phyloP scores from a whole-genome alignment of 2,113 vertebrate genomes.

The Misgurnus anguillicaudatus region DNA sequence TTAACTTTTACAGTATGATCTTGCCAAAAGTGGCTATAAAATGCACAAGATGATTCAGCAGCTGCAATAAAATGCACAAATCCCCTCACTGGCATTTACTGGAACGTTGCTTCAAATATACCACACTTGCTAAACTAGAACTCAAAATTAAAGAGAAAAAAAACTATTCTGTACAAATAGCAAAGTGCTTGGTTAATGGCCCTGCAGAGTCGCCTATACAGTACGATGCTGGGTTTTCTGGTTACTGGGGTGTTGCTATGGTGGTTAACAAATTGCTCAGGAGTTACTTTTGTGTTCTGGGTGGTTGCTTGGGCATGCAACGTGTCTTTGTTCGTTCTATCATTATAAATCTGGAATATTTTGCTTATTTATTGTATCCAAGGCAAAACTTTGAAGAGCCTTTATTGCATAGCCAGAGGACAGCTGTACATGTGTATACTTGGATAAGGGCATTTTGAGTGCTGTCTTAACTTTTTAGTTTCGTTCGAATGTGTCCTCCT shows the following conservation, averaged over 20 bases:
- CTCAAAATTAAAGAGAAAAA: no score
- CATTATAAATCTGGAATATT: no score
- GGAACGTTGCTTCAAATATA: neutral
- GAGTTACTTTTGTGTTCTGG: neutral
- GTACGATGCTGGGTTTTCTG: neutral
- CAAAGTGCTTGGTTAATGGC: no score
- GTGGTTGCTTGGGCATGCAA: neutral
- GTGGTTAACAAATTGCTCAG: neutral
- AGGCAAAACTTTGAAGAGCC: no score
- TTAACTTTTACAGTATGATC: slow-evolving; percentile 12
- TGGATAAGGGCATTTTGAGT: no score
- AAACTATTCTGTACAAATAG: no score
- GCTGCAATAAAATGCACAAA: neutral
- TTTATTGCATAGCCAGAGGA: no score
- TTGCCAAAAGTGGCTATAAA: neutral
- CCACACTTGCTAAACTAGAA: neutral
- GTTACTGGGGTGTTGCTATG: neutral
- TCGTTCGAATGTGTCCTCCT: neutral
- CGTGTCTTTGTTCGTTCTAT: no score
- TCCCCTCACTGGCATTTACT: neutral
- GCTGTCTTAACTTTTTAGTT: neutral
- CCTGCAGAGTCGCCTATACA: no score
- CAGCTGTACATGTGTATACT: no score
- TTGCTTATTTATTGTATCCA: no score
- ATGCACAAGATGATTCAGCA: neutral